Percentiles rank a stretch among this genome's conserved stretches.
phyloP scores from a whole-genome alignment of 1,140 invertebrate species.

The Brachionus paranguensis region DNA sequence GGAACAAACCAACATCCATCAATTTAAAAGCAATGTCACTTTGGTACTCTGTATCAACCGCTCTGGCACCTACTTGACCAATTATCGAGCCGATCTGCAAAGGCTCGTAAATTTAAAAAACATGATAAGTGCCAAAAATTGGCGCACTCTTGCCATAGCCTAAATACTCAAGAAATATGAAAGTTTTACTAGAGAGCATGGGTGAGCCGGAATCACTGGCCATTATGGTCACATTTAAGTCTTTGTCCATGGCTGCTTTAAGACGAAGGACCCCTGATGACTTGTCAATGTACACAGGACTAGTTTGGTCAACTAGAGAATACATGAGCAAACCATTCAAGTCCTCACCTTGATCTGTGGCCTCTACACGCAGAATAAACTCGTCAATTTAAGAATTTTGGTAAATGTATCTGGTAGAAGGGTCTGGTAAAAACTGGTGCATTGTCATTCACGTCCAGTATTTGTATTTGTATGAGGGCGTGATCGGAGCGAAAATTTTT shows the following conservation, averaged over 20 bases:
- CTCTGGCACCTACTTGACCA: neutral
- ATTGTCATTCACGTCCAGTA: slow-evolving; percentile 24
- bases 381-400: neutral
- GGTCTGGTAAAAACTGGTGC: neutral
- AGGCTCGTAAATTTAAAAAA: neutral
- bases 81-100: neutral
- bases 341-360: neutral
- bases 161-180: neutral
- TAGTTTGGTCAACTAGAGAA: neutral
- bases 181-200: neutral
- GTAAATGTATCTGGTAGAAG: neutral
- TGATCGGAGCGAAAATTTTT: slow-evolving; percentile 13
- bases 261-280: neutral
- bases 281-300: neutral
- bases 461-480: slow-evolving; percentile 15
- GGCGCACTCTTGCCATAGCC: neutral
- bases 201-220: neutral
- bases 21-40: neutral
- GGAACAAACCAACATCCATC: neutral
- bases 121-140: neutral
- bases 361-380: neutral
- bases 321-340: neutral
- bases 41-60: neutral
- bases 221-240: neutral
- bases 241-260: neutral